These are phyloP conservation scores for Nysson spinosus DNA, from an alignment of 2,888 invertebrate species.

Conservation along the genomic window DNA sequence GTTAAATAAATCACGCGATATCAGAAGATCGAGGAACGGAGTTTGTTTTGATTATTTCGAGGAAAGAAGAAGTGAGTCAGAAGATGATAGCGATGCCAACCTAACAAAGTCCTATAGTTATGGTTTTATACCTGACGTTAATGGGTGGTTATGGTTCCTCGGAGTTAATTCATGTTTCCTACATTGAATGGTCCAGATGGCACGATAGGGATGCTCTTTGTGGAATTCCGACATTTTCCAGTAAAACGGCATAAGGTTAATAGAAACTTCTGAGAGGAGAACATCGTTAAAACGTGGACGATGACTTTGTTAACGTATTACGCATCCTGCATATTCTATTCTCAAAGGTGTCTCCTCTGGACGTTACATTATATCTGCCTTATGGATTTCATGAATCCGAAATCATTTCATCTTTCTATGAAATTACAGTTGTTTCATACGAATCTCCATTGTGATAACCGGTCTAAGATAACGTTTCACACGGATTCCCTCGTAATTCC, in stretches of 20 bases:
- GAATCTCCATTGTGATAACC: too few relatives aligned
- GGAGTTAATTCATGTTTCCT: conserved; percentile 52
- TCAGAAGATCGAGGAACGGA: too few relatives aligned
- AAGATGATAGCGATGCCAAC: conserved; percentile 10
- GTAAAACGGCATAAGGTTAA: conserved; percentile 50
- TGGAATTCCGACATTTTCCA: conserved; percentile 43
- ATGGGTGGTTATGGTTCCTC: conserved; percentile 30
- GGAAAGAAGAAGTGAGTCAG: conserved; percentile 12
- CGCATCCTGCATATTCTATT: too few relatives aligned
- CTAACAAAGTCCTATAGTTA: conserved; percentile 4
- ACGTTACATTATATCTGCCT: too few relatives aligned
- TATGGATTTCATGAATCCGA: too few relatives aligned
- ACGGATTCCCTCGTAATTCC: too few relatives aligned
- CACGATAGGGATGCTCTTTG: conserved; percentile 52
- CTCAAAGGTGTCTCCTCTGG: too few relatives aligned
- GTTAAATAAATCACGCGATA: too few relatives aligned
- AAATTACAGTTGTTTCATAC: too few relatives aligned
- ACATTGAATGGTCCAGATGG: conserved; percentile 48
- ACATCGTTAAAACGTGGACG: conserved; percentile 33
- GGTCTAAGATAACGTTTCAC: too few relatives aligned
- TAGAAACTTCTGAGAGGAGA: conserved; percentile 51
- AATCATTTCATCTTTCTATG: too few relatives aligned
- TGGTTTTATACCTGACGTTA: conserved; percentile 42
- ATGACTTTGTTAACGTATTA: conserved; percentile 39
- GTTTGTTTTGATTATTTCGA: conserved; percentile 18